Evolutionary conservation across 1,140 invertebrate genomes (phyloP), one percentile per base, ranked within the genome.

Genomic region (Lanistes nyassanus): DNA sequence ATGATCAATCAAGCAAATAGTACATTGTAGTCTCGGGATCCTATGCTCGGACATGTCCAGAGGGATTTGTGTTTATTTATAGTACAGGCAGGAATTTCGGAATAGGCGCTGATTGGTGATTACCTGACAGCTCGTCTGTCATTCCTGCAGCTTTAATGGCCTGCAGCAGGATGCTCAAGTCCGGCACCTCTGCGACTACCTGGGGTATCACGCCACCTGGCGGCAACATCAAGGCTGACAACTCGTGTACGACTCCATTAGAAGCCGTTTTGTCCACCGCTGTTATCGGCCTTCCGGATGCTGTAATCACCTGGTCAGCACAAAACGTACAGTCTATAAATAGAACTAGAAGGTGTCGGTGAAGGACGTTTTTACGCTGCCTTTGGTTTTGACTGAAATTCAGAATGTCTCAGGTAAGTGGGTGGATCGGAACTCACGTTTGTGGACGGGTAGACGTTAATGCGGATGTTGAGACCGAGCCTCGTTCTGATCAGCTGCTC

Each of bases 401-500:
- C n/a, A n/a, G 42, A 47, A 9, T 47, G 42, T 47, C 42, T 13
- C 19, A 16, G 42, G 9, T 6, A 16, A 47, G 42, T 47, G 42
- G 0, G 1, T 16, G 19, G 9, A n/a, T 9, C 42, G 42, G 34
- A 56, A 29, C 66, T 56, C 60, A 79, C 79, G 42, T 70, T 75
- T 0, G 66, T 72, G 26, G 73, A 37, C 26, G 76, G 72, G 76
- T 76, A 78, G n/a, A 80, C 67, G 60, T 82, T 80, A 7, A 80
- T 65, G 13, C 75, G 93, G 86, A 96, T 95, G 85, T 94, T 93
- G 13, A 94, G 94, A 67, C 94, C 88, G 13, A 69, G 39, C 81
- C 93, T 91, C 47, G 93, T 92, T 79, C 94, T 93, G 84, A 95
- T 94, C 1, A 74, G 58, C 94, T 3, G 94, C 92, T 77, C 71